Conservation (phyloP, 2,797 vertebrate genomes). For the Carcharodon carcharias region DNA sequence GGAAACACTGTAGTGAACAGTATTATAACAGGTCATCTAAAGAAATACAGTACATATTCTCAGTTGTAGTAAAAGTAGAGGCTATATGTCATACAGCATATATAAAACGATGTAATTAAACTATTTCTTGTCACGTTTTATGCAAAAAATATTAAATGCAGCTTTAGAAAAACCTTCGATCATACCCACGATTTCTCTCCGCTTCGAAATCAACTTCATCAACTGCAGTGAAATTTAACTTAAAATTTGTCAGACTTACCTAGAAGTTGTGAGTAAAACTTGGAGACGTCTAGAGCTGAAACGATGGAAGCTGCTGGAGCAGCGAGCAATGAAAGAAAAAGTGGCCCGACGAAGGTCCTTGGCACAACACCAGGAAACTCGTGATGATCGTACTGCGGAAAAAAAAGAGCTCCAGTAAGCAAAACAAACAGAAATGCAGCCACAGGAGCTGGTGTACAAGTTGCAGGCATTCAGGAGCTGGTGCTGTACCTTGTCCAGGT, state of each 20-base stretch:
- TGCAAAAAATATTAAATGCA: not conserved
- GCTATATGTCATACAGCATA: not conserved
- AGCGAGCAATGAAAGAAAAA: slow-evolving; percentile 69
- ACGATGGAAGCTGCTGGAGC: slow-evolving; percentile 66
- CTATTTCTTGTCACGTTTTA: not conserved
- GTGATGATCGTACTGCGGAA: slow-evolving; percentile 83
- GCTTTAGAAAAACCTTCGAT: not conserved
- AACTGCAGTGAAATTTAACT: not conserved
- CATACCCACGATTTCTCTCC: not conserved
- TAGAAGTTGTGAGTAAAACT: slow-evolving; percentile 78
- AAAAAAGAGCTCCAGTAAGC: not conserved
- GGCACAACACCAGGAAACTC: slow-evolving; percentile 94
- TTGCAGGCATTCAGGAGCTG: no score
- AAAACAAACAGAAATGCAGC: not conserved
- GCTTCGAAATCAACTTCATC: not conserved
- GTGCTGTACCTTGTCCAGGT: slow-evolving; percentile 69
- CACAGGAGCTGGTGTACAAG: not conserved
- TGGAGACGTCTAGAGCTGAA: slow-evolving; percentile 66
- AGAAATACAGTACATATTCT: not conserved
- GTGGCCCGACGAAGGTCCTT: slow-evolving; percentile 81
- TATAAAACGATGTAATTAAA: not conserved
- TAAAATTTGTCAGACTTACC: slow-evolving; percentile 56
- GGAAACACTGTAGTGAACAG: not conserved
- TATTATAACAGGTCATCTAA: not conserved
- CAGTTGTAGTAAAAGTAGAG: no score